Evolutionary conservation across 2,888 invertebrate genomes (phyloP), one percentile per base, ranked within the genome.

Genomic region (Imbricaverruca yamaguchii): DNA sequence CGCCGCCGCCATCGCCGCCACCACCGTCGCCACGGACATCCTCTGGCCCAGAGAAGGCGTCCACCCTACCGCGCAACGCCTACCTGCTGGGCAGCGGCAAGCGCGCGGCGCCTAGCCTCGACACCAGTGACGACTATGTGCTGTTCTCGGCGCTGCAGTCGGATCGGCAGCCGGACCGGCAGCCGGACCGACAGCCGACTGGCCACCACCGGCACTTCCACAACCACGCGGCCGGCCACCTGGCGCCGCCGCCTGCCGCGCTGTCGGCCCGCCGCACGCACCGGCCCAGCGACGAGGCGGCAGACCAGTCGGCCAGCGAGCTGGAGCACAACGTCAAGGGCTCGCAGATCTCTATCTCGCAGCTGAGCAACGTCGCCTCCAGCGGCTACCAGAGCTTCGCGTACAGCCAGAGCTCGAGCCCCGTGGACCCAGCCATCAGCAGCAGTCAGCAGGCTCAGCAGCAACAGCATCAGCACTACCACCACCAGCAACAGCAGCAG

Each of bases 381-480:
- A 94, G 94, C 0, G 95, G 95, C 11, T 95, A 95, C 87, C 95
- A 95, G 88, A 94, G 94, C 85, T 93, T 94, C 86, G 93, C 93
- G 65, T 94, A 93, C 87, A 94, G 94, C 87, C 94, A 94, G 87
- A 94, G 94, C 84, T 93, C 93, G 85, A 94, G 94, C 87, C 94
- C 94, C 69, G 92, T 94, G 53, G 94, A 94, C 86, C 85, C 84
- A 63, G 81, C 82, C 57, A 77, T 80, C 81, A 80, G 81, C 74
- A 61, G 80, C 23, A 11, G 81, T 80, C 63, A 83, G 81, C 81
- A 81, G 77, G 56, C 81, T 56, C 78, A 82, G 80, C 80, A 80
- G 81, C 74, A 74, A 74, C 69, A 39, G 23, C 81, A 83, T 74
- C 78, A 83, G 80, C 80, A 82, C 39, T 55, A 81, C 80, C 81